Evolutionary conservation across 2,888 invertebrate genomes (phyloP).

Genomic region (Drosophila flavopinicola): DNA sequence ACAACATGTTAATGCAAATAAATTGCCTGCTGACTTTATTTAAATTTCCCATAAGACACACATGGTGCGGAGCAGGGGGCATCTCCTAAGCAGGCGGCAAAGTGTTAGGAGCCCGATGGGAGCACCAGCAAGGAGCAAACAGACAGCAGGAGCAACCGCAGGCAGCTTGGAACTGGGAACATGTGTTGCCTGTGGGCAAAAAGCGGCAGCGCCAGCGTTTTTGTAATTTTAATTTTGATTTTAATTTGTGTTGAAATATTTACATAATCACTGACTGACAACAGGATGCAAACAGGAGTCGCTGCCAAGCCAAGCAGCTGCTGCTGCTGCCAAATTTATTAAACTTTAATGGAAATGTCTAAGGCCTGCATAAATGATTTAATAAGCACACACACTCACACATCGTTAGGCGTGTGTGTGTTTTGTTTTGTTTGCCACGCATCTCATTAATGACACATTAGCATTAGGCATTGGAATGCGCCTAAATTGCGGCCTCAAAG

Average conservation of each 20-base stretch:
- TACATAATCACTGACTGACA: slow-evolving; percentile 83
- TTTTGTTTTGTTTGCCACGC: slow-evolving; percentile 22
- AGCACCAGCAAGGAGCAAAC: slow-evolving; percentile 11
- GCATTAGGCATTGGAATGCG: slow-evolving; percentile 58
- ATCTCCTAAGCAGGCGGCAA: slow-evolving; percentile 57
- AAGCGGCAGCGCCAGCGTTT: slow-evolving; percentile 65
- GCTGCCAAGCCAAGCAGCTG: slow-evolving; percentile 38
- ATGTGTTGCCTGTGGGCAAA: slow-evolving; percentile 58
- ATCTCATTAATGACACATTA: slow-evolving; percentile 63
- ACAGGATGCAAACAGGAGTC: slow-evolving; percentile 45
- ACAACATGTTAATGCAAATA: slow-evolving; percentile 77
- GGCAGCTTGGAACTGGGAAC: slow-evolving; percentile 45
- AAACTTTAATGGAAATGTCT: slow-evolving; percentile 81
- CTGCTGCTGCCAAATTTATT: slow-evolving; percentile 57
- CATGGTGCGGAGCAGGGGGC: slow-evolving; percentile 26
- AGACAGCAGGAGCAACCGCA: slow-evolving; percentile 30
- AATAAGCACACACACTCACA: slow-evolving; percentile 63
- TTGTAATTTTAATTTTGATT: slow-evolving; percentile 82
- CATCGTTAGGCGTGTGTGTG: slow-evolving; percentile 15
- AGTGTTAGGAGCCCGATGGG: slow-evolving; percentile 57
- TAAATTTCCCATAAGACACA: slow-evolving; percentile 79
- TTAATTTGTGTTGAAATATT: slow-evolving; percentile 83
- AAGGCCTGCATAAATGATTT: slow-evolving; percentile 79
- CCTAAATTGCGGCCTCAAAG: slow-evolving; percentile 26
- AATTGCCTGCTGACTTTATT: slow-evolving; percentile 80